Evolutionary conservation across 2,113 vertebrate species (phyloP).

Genomic region (Thalassarche chlororhynchos): DNA sequence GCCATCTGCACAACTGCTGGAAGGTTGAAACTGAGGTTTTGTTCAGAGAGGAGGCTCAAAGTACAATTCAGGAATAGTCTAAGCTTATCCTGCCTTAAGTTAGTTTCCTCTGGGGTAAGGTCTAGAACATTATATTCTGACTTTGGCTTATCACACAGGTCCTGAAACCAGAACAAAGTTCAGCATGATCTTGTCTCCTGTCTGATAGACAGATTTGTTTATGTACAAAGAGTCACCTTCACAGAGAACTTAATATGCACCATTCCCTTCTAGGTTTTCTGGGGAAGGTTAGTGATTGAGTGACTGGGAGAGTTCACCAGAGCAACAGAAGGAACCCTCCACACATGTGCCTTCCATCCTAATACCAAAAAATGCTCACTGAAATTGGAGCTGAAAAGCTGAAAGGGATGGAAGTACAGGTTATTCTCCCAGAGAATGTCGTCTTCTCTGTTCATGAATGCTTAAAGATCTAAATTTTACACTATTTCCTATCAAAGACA

Average conservation of each 20-base stretch:
- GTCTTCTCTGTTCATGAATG: neutral
- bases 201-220: neutral
- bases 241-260: neutral
- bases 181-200: neutral
- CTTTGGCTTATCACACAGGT: neutral
- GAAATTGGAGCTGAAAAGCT: neutral
- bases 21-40: neutral
- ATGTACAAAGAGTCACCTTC: neutral
- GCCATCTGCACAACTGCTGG: neutral
- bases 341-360: neutral
- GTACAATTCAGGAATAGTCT: neutral
- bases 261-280: neutral
- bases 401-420: neutral
- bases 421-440: neutral
- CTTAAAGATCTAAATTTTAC: neutral
- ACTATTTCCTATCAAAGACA: neutral
- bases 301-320: neutral
- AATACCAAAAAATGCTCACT: neutral
- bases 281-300: neutral
- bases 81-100: neutral
- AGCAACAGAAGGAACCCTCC: neutral
- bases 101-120: neutral
- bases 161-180: neutral
- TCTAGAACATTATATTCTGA: neutral
- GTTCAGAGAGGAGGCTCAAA: neutral